phyloP scores from a whole-genome alignment of 1,140 invertebrate species.

The Microplitis demolitor region DNA sequence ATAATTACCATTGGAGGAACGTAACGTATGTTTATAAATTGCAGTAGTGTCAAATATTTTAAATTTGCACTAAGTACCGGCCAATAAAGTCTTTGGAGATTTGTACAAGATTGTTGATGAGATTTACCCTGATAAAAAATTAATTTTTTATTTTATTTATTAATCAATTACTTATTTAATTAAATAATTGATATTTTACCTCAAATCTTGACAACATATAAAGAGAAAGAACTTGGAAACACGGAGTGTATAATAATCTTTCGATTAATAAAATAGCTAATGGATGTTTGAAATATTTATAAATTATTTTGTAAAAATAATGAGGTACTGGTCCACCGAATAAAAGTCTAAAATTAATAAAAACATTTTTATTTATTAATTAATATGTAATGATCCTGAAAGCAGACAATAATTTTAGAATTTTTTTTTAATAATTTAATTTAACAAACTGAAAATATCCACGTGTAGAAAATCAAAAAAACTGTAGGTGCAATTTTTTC shows the following conservation, averaged over 20 bases:
- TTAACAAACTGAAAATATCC: no score
- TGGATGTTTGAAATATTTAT: slow-evolving; percentile 61
- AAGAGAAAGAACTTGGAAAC: slow-evolving; percentile 71
- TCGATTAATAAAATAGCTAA: slow-evolving; percentile 68
- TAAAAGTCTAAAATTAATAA: slow-evolving; percentile 60
- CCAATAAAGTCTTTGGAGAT: slow-evolving; percentile 67
- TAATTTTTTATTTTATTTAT: not conserved
- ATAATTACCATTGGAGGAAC: slow-evolving; percentile 73
- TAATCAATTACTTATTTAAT: not conserved
- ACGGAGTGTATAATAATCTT: slow-evolving; percentile 70
- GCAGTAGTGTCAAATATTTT: slow-evolving; percentile 73
- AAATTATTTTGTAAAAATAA: slow-evolving; percentile 68
- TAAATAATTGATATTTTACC: slow-evolving; percentile 41
- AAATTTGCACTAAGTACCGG: slow-evolving; percentile 70
- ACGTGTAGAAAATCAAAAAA: no score
- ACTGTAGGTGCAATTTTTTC: no score
- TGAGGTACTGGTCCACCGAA: slow-evolving; percentile 76
- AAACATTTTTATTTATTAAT: not conserved
- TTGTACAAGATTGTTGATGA: slow-evolving; percentile 64
- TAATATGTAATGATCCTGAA: not conserved
- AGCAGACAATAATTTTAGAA: no score
- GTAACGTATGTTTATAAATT: slow-evolving; percentile 72
- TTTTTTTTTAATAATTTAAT: no score
- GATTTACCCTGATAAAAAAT: slow-evolving; percentile 64
- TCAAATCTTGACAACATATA: slow-evolving; percentile 73